These are phyloP conservation scores for zebrafish (Danio rerio) DNA, from an alignment of 2,113 vertebrate species.

Conservation along the genomic window GRCz12tu NC_133195.1:26544501-26545000, in stretches of 20 bases:
- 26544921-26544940: constrained; percentile 99
- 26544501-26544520: no score
- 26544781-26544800: constrained; percentile 95
- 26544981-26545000: constrained; percentile 84
- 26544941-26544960: constrained; percentile 87
- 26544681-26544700: constrained; percentile 94
- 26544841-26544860: not conserved
- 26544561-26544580: no score
- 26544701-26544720: constrained; percentile 88
- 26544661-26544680: constrained; percentile 65
- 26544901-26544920: not conserved
- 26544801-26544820: constrained; percentile 91
- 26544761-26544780: constrained; percentile 98
- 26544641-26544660: not conserved
- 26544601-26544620: no score
- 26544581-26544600: no score
- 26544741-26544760: constrained; percentile 93
- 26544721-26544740: constrained; percentile 95
- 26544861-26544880: not conserved
- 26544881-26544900: not conserved
- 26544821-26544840: constrained; percentile 81
- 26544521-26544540: no score
- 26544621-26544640: not conserved
- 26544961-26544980: constrained; percentile 95
- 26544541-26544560: no score